A percentile compares a stretch with the other conserved stretches of the same genome.
Evolutionary conservation across 2,113 vertebrate species (phyloP).

Genomic region (Pseudolaguvia tuberculata): DNA sequence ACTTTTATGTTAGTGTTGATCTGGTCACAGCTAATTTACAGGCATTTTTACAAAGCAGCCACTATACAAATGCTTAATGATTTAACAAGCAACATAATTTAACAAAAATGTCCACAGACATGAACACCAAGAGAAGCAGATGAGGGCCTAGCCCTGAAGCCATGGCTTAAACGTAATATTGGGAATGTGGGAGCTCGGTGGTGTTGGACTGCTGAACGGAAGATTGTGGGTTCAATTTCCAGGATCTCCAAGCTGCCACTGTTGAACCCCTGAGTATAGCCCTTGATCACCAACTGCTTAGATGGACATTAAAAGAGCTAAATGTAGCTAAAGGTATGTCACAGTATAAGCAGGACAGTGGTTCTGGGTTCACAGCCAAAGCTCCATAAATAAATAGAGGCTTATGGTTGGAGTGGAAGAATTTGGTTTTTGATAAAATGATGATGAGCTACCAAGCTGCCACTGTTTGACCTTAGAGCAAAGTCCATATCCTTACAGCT

Average conservation of each 20-base stretch:
- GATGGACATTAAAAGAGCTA: too few relatives aligned
- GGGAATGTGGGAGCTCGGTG: too few relatives aligned
- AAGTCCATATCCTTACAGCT: not conserved
- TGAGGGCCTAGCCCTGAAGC: not conserved
- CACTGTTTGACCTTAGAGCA: not conserved
- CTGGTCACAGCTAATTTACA: not conserved
- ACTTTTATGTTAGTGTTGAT: not conserved
- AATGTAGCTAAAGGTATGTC: too few relatives aligned
- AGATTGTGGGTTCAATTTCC: too few relatives aligned
- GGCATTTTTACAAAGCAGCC: too few relatives aligned
- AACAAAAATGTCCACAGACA: not conserved
- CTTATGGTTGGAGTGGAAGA: too few relatives aligned
- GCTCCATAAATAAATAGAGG: too few relatives aligned
- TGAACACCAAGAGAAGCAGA: not conserved
- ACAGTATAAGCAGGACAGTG: not conserved
- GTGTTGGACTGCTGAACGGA: too few relatives aligned
- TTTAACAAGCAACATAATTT: not conserved
- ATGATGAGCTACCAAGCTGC: not conserved
- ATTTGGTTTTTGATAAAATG: not conserved
- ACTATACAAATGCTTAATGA: not conserved
- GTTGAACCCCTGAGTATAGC: too few relatives aligned
- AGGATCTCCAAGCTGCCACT: too few relatives aligned
- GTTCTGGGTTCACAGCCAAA: too few relatives aligned
- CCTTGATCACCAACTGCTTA: too few relatives aligned
- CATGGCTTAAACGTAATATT: not conserved